Evolutionary conservation across 2,888 invertebrate species (phyloP), one percentile per base, ranked within the genome.

Genomic region (Andrena hattorfiana): DNA sequence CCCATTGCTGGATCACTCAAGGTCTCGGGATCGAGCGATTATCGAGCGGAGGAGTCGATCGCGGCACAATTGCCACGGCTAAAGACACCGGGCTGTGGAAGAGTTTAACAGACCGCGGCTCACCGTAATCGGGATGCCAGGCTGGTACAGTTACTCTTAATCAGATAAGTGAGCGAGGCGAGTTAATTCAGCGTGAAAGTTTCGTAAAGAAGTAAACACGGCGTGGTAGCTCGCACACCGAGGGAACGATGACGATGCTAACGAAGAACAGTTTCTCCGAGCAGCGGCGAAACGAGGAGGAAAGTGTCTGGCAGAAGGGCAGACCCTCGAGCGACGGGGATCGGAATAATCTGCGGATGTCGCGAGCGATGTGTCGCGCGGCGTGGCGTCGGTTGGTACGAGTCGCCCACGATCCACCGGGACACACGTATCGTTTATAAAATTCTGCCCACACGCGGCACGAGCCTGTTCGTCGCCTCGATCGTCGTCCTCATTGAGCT

Each of bases 361-460:
- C 30, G 63, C 83, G 83, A 79, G 68, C 70, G 78, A 82, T 49
- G 67, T 78, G 87, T 8, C 32, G 32, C 32, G 32, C 8, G 8
- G 32, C 32, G 32, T 6, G 32, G 32, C 32, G 32, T 75, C 70
- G 78, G 73, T 63, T 85, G 87, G 74, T 74, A 89, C 82, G 78
- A 30, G 54, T 84, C 87, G 87, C 87, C 87, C 78, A 87, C 89
- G 67, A 67, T 13, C 68, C 59, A 35, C 63, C 49, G 63, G 56
- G 59, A 23, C 56, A 10, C 75, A 81, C 75, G 83, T 73, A 85
- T 86, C 85, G 81, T 85, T 87, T 87, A 84, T 69, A 86, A 86
- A 86, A 83, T 83, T 77, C 85, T 81, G 75, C 89, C 89, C 85
- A 89, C 89, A 84, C 88, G 78, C 79, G 88, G 81, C 90, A 91